Evolutionary conservation across 2,797 vertebrate genomes (phyloP).

Genomic region (Meriones psammophilus): DNA sequence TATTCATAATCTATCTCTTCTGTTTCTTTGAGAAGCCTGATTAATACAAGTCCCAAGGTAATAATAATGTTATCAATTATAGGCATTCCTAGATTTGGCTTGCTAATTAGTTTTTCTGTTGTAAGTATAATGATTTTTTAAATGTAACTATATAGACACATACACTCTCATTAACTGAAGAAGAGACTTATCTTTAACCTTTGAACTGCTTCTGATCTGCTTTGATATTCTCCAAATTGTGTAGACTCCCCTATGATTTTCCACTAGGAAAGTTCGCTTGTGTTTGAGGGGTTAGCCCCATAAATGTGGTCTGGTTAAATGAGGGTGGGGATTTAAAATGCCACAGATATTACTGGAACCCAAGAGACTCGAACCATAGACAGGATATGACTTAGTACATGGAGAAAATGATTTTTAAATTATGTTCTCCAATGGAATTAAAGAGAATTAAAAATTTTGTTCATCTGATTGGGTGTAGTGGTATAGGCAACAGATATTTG

Average conservation of each 20-base stretch:
- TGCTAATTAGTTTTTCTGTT: conserved; percentile 32
- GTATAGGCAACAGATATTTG: neutral
- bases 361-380: neutral
- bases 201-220: conserved; percentile 11
- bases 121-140: neutral
- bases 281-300: neutral
- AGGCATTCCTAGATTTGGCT: neutral
- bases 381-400: neutral
- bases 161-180: neutral
- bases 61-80: neutral
- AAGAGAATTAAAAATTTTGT: neutral
- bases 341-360: neutral
- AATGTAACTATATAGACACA: neutral
- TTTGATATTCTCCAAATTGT: conserved; percentile 40
- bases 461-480: neutral
- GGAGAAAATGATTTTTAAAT: neutral
- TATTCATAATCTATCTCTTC: neutral
- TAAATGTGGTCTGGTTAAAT: neutral
- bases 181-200: conserved; percentile 23
- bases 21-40: neutral
- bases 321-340: too few relatives aligned
- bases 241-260: neutral
- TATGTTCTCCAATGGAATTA: neutral
- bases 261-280: neutral
- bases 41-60: neutral